phyloP scores from a whole-genome alignment of 2,113 vertebrate genomes.

The Nothoprocta pentlandii region DNA sequence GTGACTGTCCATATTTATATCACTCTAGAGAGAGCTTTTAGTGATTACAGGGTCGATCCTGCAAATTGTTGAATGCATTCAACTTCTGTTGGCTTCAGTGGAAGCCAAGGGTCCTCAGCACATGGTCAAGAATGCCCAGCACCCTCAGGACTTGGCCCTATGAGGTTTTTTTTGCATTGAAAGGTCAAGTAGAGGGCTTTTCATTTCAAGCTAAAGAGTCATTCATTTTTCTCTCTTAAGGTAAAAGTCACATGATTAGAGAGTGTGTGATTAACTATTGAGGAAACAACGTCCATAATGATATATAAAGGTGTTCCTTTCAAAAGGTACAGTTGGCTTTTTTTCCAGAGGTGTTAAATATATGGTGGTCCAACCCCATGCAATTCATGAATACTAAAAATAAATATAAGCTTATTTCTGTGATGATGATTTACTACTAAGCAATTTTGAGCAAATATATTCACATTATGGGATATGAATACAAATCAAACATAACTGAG shows the following conservation, averaged over 20 bases:
- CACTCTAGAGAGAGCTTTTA: conserved; percentile 63
- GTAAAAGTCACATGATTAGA: conserved; percentile 74
- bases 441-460: conserved; percentile 82
- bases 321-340: conserved; percentile 79
- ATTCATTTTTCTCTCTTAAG: conserved; percentile 77
- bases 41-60: conserved; percentile 47
- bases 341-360: conserved; percentile 79
- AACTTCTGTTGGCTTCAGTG: neutral
- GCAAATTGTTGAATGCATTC: neutral
- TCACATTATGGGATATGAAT: conserved; percentile 80
- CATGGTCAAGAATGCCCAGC: neutral
- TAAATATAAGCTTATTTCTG: conserved; percentile 81
- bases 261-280: conserved; percentile 79
- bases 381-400: conserved; percentile 81
- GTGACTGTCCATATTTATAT: conserved; percentile 72
- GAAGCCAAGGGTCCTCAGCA: neutral
- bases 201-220: conserved; percentile 64
- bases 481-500: conserved; percentile 77
- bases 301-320: conserved; percentile 79
- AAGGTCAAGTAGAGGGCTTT: conserved; percentile 80
- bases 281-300: conserved; percentile 78
- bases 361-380: conserved; percentile 73
- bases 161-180: conserved; percentile 20
- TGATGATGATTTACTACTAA: conserved; percentile 80
- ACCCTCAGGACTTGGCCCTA: neutral